Evolutionary conservation across 2,888 invertebrate species (phyloP).

Genomic region (Drosophila limbata): DNA sequence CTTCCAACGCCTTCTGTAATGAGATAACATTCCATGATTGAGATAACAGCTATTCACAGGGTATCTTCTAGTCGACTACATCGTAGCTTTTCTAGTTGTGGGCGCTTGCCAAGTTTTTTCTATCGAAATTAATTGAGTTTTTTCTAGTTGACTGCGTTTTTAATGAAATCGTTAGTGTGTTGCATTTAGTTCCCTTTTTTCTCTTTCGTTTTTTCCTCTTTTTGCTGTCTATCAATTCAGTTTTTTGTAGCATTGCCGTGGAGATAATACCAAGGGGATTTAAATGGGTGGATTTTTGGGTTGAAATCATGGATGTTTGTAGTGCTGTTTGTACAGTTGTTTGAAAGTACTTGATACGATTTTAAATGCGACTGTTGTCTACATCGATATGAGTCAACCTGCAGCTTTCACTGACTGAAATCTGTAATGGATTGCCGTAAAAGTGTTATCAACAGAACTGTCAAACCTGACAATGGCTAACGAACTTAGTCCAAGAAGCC

Average conservation of each 20-base stretch:
- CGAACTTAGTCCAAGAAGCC: neutral
- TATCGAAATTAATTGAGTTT: slow-evolving; percentile 80
- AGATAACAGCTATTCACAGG: neutral
- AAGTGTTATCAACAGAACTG: slow-evolving; percentile 27
- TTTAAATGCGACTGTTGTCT: slow-evolving; percentile 9
- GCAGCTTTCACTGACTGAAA: slow-evolving; percentile 4
- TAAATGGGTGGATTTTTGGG: slow-evolving; percentile 46
- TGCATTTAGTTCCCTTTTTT: slow-evolving; percentile 39
- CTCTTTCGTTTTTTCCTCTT: slow-evolving; percentile 29
- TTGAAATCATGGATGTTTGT: slow-evolving; percentile 37
- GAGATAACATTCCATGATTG: too few species aligned
- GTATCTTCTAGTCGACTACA: neutral
- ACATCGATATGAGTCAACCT: slow-evolving; percentile 24
- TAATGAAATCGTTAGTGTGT: slow-evolving; percentile 81
- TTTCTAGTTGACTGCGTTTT: slow-evolving; percentile 81
- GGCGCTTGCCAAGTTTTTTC: slow-evolving; percentile 62
- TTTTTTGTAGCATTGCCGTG: slow-evolving; percentile 61
- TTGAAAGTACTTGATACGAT: slow-evolving; percentile 23
- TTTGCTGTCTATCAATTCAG: slow-evolving; percentile 42
- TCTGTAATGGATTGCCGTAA: slow-evolving; percentile 21
- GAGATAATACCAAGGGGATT: slow-evolving; percentile 69
- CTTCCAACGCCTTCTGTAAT: too few species aligned
- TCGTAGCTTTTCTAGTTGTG: slow-evolving; percentile 13
- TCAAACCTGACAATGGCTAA: slow-evolving; percentile 28
- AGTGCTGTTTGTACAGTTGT: slow-evolving; percentile 69